Conservation (phyloP, 2,888 invertebrate genomes). For the Octodonta nipae region DNA sequence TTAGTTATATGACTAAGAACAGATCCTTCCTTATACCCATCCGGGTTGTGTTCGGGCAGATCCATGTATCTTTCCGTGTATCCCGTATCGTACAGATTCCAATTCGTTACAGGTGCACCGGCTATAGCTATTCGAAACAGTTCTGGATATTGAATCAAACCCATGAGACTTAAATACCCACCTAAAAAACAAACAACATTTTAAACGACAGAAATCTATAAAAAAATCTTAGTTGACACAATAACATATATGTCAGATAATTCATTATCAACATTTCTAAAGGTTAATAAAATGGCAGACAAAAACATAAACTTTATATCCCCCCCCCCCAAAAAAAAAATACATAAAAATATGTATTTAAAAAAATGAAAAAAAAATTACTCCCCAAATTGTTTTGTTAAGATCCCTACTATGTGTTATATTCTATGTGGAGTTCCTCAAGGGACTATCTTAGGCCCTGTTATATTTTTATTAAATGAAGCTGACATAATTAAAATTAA, state of each 20-base stretch:
- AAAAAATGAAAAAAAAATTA: too few relatives aligned
- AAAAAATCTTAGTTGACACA: slow-evolving; percentile 1
- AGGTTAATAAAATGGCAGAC: too few relatives aligned
- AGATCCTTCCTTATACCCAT: slow-evolving; percentile 72
- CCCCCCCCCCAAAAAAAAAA: too few relatives aligned
- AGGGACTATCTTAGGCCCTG: too few relatives aligned
- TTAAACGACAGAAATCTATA: not conserved
- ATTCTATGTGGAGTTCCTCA: too few relatives aligned
- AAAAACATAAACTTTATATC: too few relatives aligned
- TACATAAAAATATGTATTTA: too few relatives aligned
- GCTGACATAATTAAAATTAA: too few relatives aligned
- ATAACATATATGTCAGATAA: not conserved
- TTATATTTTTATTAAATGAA: too few relatives aligned
- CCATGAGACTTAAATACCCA: slow-evolving; percentile 91
- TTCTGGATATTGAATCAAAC: slow-evolving; percentile 80
- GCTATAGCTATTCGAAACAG: slow-evolving; percentile 91
- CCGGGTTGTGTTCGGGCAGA: slow-evolving; percentile 58
- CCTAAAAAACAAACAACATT: slow-evolving; percentile 38
- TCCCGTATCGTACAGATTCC: slow-evolving; percentile 95
- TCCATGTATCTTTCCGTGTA: slow-evolving; percentile 98
- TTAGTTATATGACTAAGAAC: slow-evolving; percentile 72
- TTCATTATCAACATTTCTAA: too few relatives aligned
- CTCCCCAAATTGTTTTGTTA: too few relatives aligned
- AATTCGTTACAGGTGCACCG: slow-evolving; percentile 94
- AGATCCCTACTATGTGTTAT: too few relatives aligned